Evolutionary conservation across 2,113 vertebrate genomes (phyloP).

Genomic region (Caloenas nicobarica): DNA sequence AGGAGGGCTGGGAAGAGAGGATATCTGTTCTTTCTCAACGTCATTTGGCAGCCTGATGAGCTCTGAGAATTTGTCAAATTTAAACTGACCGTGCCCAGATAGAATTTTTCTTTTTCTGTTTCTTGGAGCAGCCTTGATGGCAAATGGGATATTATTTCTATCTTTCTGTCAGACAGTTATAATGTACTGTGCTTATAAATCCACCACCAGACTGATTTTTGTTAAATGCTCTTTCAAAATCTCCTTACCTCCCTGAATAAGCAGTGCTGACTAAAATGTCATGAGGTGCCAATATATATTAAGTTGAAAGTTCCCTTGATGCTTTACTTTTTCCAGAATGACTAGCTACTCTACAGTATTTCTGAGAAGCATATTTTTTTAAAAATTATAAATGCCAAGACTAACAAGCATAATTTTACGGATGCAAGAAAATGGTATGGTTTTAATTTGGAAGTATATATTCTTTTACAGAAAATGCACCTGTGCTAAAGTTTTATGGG

Average conservation of each 20-base stretch:
- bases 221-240: slow-evolving; percentile 35
- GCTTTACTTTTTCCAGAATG: slow-evolving; percentile 50
- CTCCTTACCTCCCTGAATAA: slow-evolving; percentile 48
- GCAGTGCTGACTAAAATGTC: slow-evolving; percentile 33
- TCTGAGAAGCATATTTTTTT: slow-evolving; percentile 35
- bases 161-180: slow-evolving; percentile 39
- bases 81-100: slow-evolving; percentile 24
- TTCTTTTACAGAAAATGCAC: slow-evolving; percentile 29
- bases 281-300: slow-evolving; percentile 53
- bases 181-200: slow-evolving; percentile 35
- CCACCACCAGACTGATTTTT: slow-evolving; percentile 13
- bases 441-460: slow-evolving; percentile 4
- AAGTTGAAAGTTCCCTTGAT: slow-evolving; percentile 51
- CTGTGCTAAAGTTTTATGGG: not conserved
- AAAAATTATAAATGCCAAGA: slow-evolving; percentile 31
- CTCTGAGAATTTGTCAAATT: slow-evolving; percentile 42
- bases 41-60: slow-evolving; percentile 40
- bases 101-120: slow-evolving; percentile 15
- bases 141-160: slow-evolving; percentile 32
- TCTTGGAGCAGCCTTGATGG: slow-evolving; percentile 7
- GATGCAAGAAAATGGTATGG: not conserved
- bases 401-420: slow-evolving; percentile 36
- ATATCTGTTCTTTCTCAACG: slow-evolving; percentile 55
- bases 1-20: not conserved
- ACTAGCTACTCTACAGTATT: not conserved